Conservation (phyloP, 2,888 invertebrate genomes). For the Acrobasis consociella region DNA sequence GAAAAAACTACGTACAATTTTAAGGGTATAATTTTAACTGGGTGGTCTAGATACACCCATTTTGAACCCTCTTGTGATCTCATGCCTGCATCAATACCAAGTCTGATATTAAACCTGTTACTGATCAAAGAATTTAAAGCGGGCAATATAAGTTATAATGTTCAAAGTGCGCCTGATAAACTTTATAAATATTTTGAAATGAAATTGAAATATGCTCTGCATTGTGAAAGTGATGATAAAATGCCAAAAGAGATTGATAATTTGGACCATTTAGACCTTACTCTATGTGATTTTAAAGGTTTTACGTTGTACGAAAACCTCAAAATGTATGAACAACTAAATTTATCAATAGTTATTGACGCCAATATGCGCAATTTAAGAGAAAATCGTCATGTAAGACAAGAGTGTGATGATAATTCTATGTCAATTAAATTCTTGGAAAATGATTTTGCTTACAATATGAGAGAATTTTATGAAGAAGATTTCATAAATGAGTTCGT, state of each 20-base stretch:
- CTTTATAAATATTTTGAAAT: neutral
- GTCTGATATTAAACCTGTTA: constrained; percentile 83
- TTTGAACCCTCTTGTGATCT: constrained; percentile 85
- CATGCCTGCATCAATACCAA: constrained; percentile 84
- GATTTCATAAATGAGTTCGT: neutral
- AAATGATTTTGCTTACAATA: neutral
- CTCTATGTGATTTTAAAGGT: neutral
- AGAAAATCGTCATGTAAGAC: neutral
- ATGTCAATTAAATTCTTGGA: neutral
- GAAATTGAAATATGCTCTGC: neutral
- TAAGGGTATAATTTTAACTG: constrained; percentile 86
- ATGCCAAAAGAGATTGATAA: neutral
- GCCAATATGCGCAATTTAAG: neutral
- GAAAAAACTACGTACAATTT: constrained; percentile 57
- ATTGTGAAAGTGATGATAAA: neutral
- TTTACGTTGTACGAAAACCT: neutral
- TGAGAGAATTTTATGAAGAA: neutral
- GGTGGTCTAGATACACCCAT: constrained; percentile 88
- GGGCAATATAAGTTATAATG: constrained; percentile 26
- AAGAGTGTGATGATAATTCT: neutral
- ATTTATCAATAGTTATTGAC: neutral
- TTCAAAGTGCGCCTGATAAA: neutral
- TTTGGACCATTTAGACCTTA: neutral
- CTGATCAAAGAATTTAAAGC: constrained; percentile 60
- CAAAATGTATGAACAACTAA: neutral